Conservation (phyloP, 2,113 vertebrate genomes). For the Daubentonia madagascariensis region DNA sequence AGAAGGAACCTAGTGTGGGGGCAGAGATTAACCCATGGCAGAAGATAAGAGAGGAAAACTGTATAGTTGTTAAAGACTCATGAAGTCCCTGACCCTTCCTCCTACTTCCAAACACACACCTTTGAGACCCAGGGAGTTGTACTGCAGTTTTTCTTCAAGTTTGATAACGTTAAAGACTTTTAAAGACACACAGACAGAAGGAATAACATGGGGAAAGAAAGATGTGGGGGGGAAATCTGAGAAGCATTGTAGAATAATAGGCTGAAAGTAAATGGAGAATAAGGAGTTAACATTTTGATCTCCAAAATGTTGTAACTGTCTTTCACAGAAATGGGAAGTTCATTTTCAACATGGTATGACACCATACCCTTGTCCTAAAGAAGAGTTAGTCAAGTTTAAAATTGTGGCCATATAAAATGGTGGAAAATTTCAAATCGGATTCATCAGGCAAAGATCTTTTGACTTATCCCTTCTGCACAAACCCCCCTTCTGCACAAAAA, state of each 20-base stretch:
- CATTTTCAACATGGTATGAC: not conserved
- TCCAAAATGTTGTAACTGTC: not conserved
- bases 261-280: not conserved
- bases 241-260: not conserved
- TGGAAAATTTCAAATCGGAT: not conserved
- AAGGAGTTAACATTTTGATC: not conserved
- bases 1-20: not conserved
- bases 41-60: not conserved
- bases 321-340: not conserved
- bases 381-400: not conserved
- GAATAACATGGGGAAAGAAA: not conserved
- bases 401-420: not conserved
- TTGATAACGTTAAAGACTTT: not conserved
- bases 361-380: not conserved
- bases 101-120: not conserved
- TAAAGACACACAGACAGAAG: not conserved
- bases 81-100: not conserved
- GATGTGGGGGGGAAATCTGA: not conserved
- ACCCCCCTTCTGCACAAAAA: rapidly evolving
- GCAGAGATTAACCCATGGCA: not conserved
- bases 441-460: not conserved
- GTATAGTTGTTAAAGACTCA: not conserved
- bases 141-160: not conserved
- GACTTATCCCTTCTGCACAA: not conserved
- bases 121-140: not conserved